Evolutionary conservation across 2,888 invertebrate genomes (phyloP).

Genomic region (Sepioteuthis lessoniana): DNA sequence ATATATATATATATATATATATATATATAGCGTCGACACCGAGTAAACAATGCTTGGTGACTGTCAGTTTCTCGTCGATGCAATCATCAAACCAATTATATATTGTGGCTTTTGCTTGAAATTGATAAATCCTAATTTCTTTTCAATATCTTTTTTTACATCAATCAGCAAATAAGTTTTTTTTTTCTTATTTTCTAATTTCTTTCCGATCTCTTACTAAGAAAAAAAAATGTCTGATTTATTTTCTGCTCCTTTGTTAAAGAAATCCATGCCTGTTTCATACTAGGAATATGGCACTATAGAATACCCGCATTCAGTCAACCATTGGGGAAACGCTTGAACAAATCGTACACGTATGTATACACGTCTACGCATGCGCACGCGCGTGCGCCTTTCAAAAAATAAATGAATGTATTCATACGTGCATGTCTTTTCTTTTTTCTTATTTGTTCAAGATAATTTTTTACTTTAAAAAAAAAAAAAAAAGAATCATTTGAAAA

Average conservation of each 20-base stretch:
- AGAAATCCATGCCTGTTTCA: slow-evolving; percentile 14
- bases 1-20: no score
- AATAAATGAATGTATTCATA: not conserved
- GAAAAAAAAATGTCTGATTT: not conserved
- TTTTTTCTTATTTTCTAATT: no score
- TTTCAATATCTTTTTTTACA: no score
- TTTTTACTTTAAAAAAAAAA: not conserved
- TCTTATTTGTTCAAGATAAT: not conserved
- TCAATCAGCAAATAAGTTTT: not conserved
- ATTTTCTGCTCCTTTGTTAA: not conserved
- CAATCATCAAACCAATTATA: no score
- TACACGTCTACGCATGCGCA: not conserved
- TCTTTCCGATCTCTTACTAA: not conserved
- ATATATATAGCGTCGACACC: no score
- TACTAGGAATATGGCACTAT: not conserved
- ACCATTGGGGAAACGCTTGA: not conserved
- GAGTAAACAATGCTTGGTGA: no score
- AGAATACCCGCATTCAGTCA: not conserved
- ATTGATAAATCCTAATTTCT: no score
- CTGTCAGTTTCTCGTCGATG: no score
- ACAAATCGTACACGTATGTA: not conserved
- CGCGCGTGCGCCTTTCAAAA: not conserved
- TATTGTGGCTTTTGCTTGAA: no score
- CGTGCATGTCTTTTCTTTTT: not conserved
- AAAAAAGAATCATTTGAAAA: no score